Percentiles rank a stretch among this genome's conserved stretches.
Conservation (phyloP, 2,888 invertebrate species). For the Clivina fossor region DNA sequence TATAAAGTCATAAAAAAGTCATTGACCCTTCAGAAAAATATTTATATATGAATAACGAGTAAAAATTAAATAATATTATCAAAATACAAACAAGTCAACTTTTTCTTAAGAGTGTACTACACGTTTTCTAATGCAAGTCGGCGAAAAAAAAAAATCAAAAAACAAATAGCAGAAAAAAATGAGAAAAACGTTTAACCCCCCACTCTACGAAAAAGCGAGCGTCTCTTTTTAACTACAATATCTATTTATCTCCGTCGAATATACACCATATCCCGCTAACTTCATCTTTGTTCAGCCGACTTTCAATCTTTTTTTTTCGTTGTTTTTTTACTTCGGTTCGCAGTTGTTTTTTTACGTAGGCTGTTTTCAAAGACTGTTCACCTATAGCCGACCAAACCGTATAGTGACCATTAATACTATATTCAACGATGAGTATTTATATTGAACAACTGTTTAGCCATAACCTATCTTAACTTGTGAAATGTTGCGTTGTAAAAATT, state of each 20-base stretch:
- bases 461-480: slow-evolving; percentile 54
- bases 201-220: slow-evolving; percentile 2
- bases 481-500: slow-evolving; percentile 54
- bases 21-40: slow-evolving; percentile 3
- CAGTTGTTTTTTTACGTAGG: slow-evolving; percentile 25
- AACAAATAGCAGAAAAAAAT: slow-evolving; percentile 7
- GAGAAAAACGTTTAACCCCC: background rate
- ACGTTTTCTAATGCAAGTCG: slow-evolving; percentile 18
- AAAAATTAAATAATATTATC: slow-evolving; percentile 19
- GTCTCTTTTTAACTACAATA: slow-evolving; percentile 19
- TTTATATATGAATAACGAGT: too few relatives aligned
- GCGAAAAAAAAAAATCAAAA: slow-evolving; percentile 16
- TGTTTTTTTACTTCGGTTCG: slow-evolving; percentile 22
- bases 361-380: slow-evolving; percentile 55
- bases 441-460: slow-evolving; percentile 48
- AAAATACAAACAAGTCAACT: slow-evolving; percentile 18
- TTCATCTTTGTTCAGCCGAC: slow-evolving; percentile 14
- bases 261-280: background rate
- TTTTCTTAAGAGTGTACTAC: slow-evolving; percentile 19
- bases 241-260: slow-evolving; percentile 9
- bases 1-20: slow-evolving; percentile 12
- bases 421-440: slow-evolving; percentile 39
- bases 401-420: slow-evolving; percentile 12
- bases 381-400: slow-evolving; percentile 46
- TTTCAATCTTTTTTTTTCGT: slow-evolving; percentile 21